phyloP scores from a whole-genome alignment of 23 tunicate genomes.

The Aplidium turbinatum region DNA sequence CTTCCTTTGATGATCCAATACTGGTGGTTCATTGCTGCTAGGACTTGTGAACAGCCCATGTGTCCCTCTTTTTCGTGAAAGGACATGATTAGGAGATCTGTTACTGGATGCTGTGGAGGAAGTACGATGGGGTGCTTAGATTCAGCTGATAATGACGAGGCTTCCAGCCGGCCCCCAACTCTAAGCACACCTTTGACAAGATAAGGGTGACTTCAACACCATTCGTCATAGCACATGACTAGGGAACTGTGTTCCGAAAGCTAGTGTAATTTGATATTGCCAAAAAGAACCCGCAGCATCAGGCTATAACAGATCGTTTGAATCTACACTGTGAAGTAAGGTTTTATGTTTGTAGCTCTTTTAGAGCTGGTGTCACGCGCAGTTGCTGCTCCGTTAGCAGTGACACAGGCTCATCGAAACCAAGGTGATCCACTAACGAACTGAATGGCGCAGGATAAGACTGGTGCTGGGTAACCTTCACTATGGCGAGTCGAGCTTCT shows the following conservation, averaged over 20 bases:
- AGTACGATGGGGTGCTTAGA: not conserved
- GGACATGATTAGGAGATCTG: conserved; percentile 3
- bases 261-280: too few relatives aligned
- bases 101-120: conserved; percentile 3
- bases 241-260: too few relatives aligned
- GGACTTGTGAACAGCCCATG: too few relatives aligned
- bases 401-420: not conserved
- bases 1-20: too few relatives aligned
- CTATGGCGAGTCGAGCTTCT: not conserved
- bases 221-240: too few relatives aligned
- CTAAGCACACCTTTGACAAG: conserved; percentile 1
- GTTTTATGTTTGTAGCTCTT: not conserved
- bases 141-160: not conserved
- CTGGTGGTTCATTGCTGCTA: too few relatives aligned
- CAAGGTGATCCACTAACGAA: not conserved
- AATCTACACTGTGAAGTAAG: too few relatives aligned
- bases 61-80: conserved; percentile 22
- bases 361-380: not conserved
- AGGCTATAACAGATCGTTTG: too few relatives aligned
- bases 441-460: not conserved
- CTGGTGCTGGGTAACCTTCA: not conserved
- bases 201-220: too few relatives aligned
- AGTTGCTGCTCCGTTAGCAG: not conserved
- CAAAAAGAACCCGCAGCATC: too few relatives aligned
- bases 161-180: conserved; percentile 15